phyloP scores from a whole-genome alignment of 2,888 invertebrate genomes.

The Brenthis daphne region DNA sequence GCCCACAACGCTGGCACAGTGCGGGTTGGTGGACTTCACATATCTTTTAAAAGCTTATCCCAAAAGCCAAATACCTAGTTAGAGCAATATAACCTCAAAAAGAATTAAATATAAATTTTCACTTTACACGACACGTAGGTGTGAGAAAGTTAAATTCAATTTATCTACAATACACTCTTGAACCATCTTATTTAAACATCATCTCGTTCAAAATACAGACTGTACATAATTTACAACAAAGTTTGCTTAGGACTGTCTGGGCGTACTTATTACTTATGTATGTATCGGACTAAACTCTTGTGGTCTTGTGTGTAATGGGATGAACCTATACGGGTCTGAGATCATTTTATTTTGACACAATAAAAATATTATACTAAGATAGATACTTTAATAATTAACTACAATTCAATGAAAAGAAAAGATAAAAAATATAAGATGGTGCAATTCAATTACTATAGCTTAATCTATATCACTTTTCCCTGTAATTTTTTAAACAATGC shows the following conservation, averaged over 20 bases:
- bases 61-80: no score
- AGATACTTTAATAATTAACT: no score
- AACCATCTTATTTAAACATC: conserved; percentile 22
- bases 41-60: no score
- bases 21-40: no score
- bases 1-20: no score
- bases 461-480: no score
- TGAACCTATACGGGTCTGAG: background rate
- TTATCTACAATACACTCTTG: conserved; percentile 20
- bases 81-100: no score
- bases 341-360: no score
- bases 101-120: background rate
- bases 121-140: conserved; percentile 6
- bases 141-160: conserved; percentile 16
- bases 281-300: background rate
- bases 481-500: background rate
- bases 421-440: no score
- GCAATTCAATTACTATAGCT: no score
- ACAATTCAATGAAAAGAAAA: no score
- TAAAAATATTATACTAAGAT: no score
- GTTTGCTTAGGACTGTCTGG: conserved; percentile 20
- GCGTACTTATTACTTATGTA: conserved; percentile 3
- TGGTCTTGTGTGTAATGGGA: background rate
- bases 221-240: conserved; percentile 16
- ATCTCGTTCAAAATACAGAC: conserved; percentile 2